Evolutionary conservation across 2,113 vertebrate genomes (phyloP).

Genomic region (Stegostoma tigrinum): DNA sequence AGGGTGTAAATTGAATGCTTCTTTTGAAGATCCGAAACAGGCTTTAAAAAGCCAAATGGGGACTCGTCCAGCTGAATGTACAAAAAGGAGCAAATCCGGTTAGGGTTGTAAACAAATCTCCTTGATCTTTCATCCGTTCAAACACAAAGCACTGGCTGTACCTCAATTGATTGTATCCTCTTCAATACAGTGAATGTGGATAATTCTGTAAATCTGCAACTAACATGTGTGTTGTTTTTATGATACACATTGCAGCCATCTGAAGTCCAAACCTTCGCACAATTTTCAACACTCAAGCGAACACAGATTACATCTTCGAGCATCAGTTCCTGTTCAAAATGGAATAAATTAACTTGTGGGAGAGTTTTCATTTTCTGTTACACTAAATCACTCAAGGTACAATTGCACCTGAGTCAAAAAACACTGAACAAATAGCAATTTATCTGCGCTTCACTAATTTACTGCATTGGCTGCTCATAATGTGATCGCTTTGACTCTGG

Average conservation of each 20-base stretch:
- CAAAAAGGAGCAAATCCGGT: no score
- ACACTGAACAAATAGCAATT: background rate
- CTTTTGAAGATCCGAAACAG: background rate
- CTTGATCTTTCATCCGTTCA: no score
- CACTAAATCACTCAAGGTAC: no score
- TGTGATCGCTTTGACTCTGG: no score
- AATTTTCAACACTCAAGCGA: background rate
- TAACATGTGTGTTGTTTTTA: background rate
- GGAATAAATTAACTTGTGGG: no score
- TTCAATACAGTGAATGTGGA: background rate
- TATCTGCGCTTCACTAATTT: no score
- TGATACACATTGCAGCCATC: background rate
- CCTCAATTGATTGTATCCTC: background rate
- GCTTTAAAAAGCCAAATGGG: no score
- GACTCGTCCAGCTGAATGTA: no score
- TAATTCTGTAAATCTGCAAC: rapidly evolving
- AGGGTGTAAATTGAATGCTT: background rate
- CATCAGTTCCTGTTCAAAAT: background rate
- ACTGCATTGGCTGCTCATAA: no score
- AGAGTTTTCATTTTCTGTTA: no score
- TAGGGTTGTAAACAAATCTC: no score
- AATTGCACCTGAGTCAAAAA: background rate
- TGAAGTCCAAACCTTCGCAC: background rate
- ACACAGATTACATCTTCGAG: background rate
- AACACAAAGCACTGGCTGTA: background rate